A percentile compares a stretch with the other conserved stretches of the same genome.
Evolutionary conservation across 2,888 invertebrate genomes (phyloP).

Genomic region (Pteria penguin): DNA sequence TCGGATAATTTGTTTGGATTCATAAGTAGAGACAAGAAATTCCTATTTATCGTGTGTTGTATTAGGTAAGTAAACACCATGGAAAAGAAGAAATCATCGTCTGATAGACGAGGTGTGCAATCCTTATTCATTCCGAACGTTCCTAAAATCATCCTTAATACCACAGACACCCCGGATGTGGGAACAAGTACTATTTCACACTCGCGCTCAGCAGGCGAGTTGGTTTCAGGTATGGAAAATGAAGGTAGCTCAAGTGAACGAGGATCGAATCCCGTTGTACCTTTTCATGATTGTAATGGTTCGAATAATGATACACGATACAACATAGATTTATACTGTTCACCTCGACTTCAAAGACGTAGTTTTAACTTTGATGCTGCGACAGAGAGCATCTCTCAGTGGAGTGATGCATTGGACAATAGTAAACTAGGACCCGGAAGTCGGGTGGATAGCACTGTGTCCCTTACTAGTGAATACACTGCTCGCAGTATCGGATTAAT

Average conservation of each 20-base stretch:
- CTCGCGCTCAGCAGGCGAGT: conserved; percentile 58
- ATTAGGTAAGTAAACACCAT: too few relatives aligned
- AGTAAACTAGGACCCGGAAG: conserved; percentile 60
- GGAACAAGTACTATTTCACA: conserved; percentile 45
- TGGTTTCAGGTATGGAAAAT: conserved; percentile 36
- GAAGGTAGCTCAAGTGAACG: conserved; percentile 42
- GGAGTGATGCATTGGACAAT: conserved; percentile 42
- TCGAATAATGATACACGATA: conserved; percentile 46
- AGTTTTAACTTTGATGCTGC: conserved; percentile 42
- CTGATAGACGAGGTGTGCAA: conserved; percentile 54
- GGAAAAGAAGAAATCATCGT: conserved; percentile 18
- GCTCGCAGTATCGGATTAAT: conserved; percentile 71
- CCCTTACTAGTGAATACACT: conserved; percentile 72
- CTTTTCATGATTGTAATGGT: conserved; percentile 26
- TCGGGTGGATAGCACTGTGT: conserved; percentile 67
- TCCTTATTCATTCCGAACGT: conserved; percentile 56
- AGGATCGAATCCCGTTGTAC: conserved; percentile 35
- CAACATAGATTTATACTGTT: conserved; percentile 69
- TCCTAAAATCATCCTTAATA: conserved; percentile 57
- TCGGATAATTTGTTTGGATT: too few relatives aligned
- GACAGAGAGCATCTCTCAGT: conserved; percentile 3
- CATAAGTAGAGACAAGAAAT: too few relatives aligned
- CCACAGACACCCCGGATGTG: conserved; percentile 37
- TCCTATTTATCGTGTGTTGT: too few relatives aligned
- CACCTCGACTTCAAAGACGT: conserved; percentile 66